Percentiles rank a stretch among this genome's conserved stretches.
These are phyloP conservation scores for Penaeus chinensis DNA, from an alignment of 1,140 invertebrate species.

Conservation along the genomic window DNA sequence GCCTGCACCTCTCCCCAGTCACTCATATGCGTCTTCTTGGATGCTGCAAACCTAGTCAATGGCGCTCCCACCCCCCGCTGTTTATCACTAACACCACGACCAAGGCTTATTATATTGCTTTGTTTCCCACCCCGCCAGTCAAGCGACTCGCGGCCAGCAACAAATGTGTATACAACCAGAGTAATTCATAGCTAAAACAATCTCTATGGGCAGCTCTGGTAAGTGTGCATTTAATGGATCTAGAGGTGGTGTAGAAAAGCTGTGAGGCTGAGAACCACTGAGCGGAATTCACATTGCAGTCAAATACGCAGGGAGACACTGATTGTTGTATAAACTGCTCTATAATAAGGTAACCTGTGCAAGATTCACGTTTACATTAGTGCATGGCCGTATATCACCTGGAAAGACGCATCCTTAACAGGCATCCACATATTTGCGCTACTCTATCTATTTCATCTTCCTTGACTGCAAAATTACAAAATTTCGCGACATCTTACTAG, in stretches of 20 bases:
- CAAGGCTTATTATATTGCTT: neutral
- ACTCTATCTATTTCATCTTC: constrained; percentile 24
- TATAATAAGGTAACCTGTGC: no score
- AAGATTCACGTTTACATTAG: no score
- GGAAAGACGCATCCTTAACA: neutral
- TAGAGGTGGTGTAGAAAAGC: no score
- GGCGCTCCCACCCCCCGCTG: neutral
- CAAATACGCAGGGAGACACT: no score
- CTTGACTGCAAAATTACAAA: constrained; percentile 29
- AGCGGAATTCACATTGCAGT: no score
- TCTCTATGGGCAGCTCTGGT: no score
- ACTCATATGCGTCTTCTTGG: neutral
- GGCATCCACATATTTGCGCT: neutral
- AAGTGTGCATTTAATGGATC: no score
- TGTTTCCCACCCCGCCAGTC: constrained; percentile 19
- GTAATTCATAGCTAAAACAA: neutral
- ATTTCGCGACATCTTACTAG: constrained; percentile 32
- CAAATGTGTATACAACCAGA: neutral
- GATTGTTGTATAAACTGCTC: no score
- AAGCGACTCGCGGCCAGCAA: neutral
- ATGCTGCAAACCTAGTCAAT: neutral
- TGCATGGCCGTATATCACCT: no score
- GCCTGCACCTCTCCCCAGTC: neutral
- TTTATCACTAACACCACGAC: no score
- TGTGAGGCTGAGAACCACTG: no score